Conservation (phyloP, 2,888 invertebrate genomes). For the Schizaphis graminum region DNA sequence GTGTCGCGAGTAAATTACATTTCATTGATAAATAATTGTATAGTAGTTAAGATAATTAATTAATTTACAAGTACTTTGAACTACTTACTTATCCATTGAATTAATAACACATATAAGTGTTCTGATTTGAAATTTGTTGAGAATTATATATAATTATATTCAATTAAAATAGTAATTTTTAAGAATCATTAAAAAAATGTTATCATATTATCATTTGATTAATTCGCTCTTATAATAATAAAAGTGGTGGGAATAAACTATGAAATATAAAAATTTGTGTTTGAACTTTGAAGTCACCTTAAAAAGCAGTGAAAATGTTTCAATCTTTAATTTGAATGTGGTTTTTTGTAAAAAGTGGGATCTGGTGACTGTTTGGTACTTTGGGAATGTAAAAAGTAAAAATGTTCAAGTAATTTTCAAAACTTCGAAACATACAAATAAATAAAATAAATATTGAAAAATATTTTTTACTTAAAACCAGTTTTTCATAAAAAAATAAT, state of each 20-base stretch:
- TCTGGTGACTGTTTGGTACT: background rate
- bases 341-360: background rate
- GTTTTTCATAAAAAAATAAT: background rate
- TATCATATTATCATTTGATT: background rate
- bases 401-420: background rate
- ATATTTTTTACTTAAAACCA: background rate
- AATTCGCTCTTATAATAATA: background rate
- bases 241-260: background rate
- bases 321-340: background rate
- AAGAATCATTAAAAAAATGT: background rate
- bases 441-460: background rate
- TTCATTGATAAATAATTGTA: constrained; percentile 26
- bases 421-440: background rate
- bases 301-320: background rate
- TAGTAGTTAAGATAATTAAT: constrained; percentile 17
- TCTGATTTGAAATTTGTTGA: background rate
- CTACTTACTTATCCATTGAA: background rate
- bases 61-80: background rate
- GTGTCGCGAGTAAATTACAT: background rate
- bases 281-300: background rate
- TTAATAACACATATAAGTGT: background rate
- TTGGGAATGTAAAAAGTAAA: background rate
- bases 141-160: background rate
- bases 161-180: background rate
- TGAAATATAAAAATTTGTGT: background rate